These are phyloP conservation scores for Lordiphosa fenestrarum DNA, from an alignment of 2,888 invertebrate species.

Conservation along the genomic window DNA sequence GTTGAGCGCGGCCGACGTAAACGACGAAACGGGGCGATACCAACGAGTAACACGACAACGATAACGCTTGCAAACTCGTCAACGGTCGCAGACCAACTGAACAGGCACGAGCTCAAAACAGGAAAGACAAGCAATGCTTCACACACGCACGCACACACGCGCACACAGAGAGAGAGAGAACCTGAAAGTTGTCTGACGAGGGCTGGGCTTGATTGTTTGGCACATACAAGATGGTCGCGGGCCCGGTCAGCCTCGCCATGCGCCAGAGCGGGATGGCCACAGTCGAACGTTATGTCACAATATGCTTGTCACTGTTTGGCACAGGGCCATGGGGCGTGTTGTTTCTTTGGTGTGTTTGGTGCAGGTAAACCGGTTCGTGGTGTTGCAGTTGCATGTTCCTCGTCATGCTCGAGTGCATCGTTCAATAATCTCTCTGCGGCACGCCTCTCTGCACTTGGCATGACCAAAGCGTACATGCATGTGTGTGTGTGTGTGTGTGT, in stretches of 20 bases:
- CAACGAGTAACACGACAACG: constrained; percentile 10
- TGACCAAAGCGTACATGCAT: constrained; percentile 46
- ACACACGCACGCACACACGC: constrained; percentile 25
- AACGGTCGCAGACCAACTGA: constrained; percentile 81
- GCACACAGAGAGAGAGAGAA: constrained; percentile 18
- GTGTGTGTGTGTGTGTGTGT: constrained; percentile 9
- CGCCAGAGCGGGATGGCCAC: constrained; percentile 38
- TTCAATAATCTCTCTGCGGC: constrained; percentile 75
- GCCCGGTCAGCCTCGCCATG: constrained; percentile 31
- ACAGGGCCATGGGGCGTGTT: constrained; percentile 63
- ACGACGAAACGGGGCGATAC: constrained; percentile 7
- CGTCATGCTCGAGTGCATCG: constrained; percentile 73
- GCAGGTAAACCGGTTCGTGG: constrained; percentile 67
- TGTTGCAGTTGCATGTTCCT: constrained; percentile 57
- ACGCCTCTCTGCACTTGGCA: constrained; percentile 73
- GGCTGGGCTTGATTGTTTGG: constrained; percentile 63
- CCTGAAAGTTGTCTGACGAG: constrained; percentile 63
- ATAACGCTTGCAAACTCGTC: constrained; percentile 62
- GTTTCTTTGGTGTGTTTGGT: constrained; percentile 53
- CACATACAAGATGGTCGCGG: constrained; percentile 73
- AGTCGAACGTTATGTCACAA: constrained; percentile 15
- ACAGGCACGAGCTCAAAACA: constrained; percentile 62
- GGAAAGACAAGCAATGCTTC: constrained; percentile 54
- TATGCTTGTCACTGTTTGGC: constrained; percentile 63
- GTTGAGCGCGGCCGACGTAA: constrained; percentile 7